These are phyloP conservation scores for Dromococcyx pavoninus DNA, from an alignment of 2,797 vertebrate genomes.

Conservation along the genomic window DNA sequence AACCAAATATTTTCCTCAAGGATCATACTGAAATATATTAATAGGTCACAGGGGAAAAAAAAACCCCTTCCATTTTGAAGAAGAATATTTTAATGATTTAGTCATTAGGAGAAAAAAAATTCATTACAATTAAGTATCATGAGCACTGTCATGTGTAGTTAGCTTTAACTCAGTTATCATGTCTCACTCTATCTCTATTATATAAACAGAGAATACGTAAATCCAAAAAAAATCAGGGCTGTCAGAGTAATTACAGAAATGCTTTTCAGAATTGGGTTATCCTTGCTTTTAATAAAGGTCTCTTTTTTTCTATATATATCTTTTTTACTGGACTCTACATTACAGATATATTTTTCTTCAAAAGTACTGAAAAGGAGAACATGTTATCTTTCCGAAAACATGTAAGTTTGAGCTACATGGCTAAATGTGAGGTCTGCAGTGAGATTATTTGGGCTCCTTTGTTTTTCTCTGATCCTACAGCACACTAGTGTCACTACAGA, in stretches of 20 bases:
- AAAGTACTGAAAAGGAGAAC: background rate
- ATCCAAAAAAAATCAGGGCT: background rate
- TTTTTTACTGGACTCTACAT: background rate
- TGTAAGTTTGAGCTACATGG: background rate
- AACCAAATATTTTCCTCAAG: background rate
- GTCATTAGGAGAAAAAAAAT: background rate
- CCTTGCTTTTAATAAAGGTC: background rate
- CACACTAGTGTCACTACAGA: background rate
- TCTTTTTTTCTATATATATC: background rate
- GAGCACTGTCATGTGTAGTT: background rate
- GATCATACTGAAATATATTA: background rate
- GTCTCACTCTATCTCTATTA: background rate
- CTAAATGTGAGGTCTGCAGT: background rate
- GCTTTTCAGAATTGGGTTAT: background rate
- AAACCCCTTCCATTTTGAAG: background rate
- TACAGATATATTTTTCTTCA: background rate
- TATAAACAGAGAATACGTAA: background rate
- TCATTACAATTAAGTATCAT: background rate
- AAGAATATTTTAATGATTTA: background rate
- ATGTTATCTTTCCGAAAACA: background rate
- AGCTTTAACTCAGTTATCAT: background rate
- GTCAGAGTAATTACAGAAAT: background rate
- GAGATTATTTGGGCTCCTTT: background rate
- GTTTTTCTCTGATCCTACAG: background rate
- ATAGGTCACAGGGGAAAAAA: background rate